These are phyloP conservation scores for Brotula barbata DNA, from an alignment of 2,797 vertebrate genomes.

Conservation along the genomic window DNA sequence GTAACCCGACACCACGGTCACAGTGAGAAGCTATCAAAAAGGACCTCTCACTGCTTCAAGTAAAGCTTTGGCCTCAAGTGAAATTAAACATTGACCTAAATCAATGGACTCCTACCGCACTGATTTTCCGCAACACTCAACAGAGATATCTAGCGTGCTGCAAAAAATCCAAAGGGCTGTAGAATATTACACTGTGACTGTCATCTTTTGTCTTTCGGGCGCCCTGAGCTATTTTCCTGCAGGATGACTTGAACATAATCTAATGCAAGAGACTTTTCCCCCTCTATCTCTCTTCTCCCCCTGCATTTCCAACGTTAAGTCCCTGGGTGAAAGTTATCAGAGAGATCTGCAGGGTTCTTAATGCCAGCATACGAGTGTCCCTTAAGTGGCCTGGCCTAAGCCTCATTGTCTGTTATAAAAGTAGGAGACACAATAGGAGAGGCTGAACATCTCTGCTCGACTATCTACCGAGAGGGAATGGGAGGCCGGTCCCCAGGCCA, in stretches of 20 bases:
- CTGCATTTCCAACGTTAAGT: conserved; percentile 18
- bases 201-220: conserved; percentile 30
- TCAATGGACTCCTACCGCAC: conserved; percentile 40
- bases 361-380: conserved; percentile 52
- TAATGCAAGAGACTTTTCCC: not conserved
- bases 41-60: conserved; percentile 46
- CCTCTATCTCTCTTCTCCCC: not conserved
- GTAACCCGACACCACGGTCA: no score
- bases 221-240: conserved; percentile 24
- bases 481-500: conserved; percentile 68
- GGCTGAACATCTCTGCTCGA: conserved; percentile 57
- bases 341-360: conserved; percentile 65
- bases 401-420: conserved; percentile 66
- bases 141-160: conserved; percentile 17
- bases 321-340: conserved; percentile 62
- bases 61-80: conserved; percentile 49
- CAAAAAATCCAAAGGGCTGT: conserved; percentile 20
- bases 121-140: conserved; percentile 26
- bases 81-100: conserved; percentile 58
- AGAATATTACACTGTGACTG: conserved; percentile 9
- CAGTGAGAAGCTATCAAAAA: conserved; percentile 52
- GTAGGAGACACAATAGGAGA: conserved; percentile 65
- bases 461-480: conserved; percentile 64
- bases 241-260: conserved; percentile 40
- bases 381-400: conserved; percentile 59